Percentiles rank a stretch among this genome's conserved stretches.
Evolutionary conservation across 1,140 invertebrate genomes (phyloP).

Genomic region (Drosophila tsacasi): DNA sequence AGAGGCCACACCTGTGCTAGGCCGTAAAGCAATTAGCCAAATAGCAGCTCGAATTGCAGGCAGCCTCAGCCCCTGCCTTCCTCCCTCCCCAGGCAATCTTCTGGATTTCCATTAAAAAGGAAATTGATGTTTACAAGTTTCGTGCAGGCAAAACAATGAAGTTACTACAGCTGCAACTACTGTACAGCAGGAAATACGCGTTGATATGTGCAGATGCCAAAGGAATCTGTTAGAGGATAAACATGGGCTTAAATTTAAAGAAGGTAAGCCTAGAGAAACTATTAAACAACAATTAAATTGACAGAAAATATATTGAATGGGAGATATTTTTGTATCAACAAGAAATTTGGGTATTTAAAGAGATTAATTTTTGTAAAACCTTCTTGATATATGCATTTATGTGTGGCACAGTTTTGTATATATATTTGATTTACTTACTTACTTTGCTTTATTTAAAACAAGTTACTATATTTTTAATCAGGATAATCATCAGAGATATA

Average conservation of each 20-base stretch:
- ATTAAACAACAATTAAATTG: background rate
- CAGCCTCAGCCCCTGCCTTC: background rate
- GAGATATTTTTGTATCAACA: too few species aligned
- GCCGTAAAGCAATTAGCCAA: slow-evolving; percentile 75
- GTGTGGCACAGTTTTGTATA: background rate
- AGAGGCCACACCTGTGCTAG: slow-evolving; percentile 32
- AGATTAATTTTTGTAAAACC: background rate
- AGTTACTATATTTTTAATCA: background rate
- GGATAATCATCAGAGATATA: background rate
- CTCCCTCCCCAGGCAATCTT: slow-evolving; percentile 16
- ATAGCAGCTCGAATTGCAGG: slow-evolving; percentile 62
- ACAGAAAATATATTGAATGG: background rate
- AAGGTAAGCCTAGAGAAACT: background rate
- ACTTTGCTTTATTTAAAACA: background rate
- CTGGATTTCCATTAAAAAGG: slow-evolving; percentile 41
- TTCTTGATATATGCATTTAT: background rate
- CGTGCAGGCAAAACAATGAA: slow-evolving; percentile 39
- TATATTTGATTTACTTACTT: background rate
- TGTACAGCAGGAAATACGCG: background rate
- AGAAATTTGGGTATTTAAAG: background rate
- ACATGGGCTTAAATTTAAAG: background rate
- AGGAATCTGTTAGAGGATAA: slow-evolving; percentile 1
- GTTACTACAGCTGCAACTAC: background rate
- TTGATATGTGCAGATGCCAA: slow-evolving; percentile 3
- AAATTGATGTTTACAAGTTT: slow-evolving; percentile 50